Evolutionary conservation across 2,888 invertebrate species (phyloP), one percentile per base, ranked within the genome.

Genomic region (Dasypogon diadema): DNA sequence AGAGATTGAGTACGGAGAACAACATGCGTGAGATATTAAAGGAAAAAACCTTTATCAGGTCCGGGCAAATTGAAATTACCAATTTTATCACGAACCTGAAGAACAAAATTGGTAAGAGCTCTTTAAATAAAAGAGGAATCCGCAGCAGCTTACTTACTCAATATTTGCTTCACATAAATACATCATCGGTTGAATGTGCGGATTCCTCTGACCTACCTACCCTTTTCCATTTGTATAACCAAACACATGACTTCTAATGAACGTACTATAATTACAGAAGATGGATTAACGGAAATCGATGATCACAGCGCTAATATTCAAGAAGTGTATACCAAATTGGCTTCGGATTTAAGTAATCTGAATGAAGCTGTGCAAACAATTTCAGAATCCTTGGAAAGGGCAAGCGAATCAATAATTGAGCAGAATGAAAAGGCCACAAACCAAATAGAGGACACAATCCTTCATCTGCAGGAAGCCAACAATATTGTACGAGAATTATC

Each of bases 41-140:
- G 74, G 91, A 91, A 81, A 91, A 90, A 81, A 87, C 88, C 42
- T 82, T 91, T 70, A 90, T 91, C 77, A 85, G 88, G 30, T 84
- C 89, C 22, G 90, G 90, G 2, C 90, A 91, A 80, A 82, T 85
- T 75, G 87, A 89, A 78, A 83, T 91, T 2, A 37, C 54, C 18
- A 14, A 16, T 12, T 87, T 91, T 86, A 88, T 90, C 1, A 86
- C 87, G 78, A 87, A 87, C 75, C 87, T 91, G 48, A 88, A 87
- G 80, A 80, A 81, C 5, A 89, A 88, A 84, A 82, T 91, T 77
- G 88, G 78, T 76, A 74, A 75, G 75, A 46, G 2, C 5, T 4
- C 0, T 30, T 30, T 30, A 30, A 30, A 30, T 30, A 6, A 5
- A 6, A 30, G 10, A 30, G n/a, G n/a, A n/a, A n/a, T n/a, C n/a